phyloP scores from a whole-genome alignment of 2,888 invertebrate species.

The Lepidochitona cinerea region DNA sequence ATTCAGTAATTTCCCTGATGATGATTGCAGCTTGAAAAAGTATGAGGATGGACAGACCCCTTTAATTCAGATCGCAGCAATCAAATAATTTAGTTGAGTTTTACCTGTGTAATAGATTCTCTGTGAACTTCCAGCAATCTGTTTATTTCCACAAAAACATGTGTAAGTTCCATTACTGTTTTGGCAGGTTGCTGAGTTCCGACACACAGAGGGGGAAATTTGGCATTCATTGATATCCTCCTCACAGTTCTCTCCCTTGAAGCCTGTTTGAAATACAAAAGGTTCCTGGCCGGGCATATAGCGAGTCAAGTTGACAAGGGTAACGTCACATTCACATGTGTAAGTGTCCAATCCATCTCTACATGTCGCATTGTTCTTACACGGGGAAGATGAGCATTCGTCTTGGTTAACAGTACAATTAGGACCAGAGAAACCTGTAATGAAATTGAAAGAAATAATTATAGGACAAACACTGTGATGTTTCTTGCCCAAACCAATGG shows the following conservation, averaged over 20 bases:
- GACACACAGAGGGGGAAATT: slow-evolving; percentile 38
- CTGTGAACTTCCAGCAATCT: slow-evolving; percentile 26
- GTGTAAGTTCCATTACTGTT: slow-evolving; percentile 34
- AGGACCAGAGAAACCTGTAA: too few relatives aligned
- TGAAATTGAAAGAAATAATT: too few relatives aligned
- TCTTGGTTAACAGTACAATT: slow-evolving; percentile 83
- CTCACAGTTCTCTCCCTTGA: slow-evolving; percentile 55
- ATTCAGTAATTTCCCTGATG: too few relatives aligned
- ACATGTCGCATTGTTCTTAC: slow-evolving; percentile 69
- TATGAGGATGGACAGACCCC: too few relatives aligned
- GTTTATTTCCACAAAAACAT: slow-evolving; percentile 41
- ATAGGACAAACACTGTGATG: too few relatives aligned
- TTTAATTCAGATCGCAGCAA: too few relatives aligned
- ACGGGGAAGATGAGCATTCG: slow-evolving; percentile 85
- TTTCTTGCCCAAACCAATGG: too few relatives aligned
- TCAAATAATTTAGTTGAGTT: too few relatives aligned
- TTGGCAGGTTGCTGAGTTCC: slow-evolving; percentile 44
- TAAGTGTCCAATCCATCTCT: slow-evolving; percentile 49
- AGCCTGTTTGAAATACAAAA: slow-evolving; percentile 47
- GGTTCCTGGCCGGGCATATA: neutral
- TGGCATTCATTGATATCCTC: slow-evolving; percentile 47
- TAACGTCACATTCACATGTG: slow-evolving; percentile 60
- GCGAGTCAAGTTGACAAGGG: neutral
- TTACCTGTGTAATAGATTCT: slow-evolving; percentile 44
- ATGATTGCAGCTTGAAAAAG: too few relatives aligned